Evolutionary conservation across 2,113 vertebrate species (phyloP).

Genomic region (Meleagris gallopavo): DNA sequence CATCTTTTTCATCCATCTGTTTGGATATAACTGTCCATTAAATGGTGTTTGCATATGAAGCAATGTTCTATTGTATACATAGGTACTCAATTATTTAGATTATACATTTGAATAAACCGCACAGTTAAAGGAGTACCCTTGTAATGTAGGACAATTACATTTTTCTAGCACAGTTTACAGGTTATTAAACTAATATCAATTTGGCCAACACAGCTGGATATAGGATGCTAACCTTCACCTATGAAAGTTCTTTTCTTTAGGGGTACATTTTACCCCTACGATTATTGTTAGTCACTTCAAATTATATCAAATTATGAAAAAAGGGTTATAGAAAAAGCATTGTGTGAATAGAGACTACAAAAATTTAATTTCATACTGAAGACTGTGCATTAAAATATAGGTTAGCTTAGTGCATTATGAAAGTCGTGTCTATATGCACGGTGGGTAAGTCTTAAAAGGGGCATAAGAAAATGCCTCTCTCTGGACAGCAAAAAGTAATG

Average conservation of each 20-base stretch:
- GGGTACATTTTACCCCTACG: conserved; percentile 54
- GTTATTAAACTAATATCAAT: conserved; percentile 84
- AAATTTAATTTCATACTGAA: conserved; percentile 52
- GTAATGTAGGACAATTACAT: conserved; percentile 85
- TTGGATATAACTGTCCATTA: conserved; percentile 83
- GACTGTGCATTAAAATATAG: conserved; percentile 57
- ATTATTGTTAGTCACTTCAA: conserved; percentile 70
- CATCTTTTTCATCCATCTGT: conserved; percentile 80
- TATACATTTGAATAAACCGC: conserved; percentile 83
- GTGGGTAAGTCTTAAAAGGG: conserved; percentile 10
- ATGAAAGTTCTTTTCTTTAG: conserved; percentile 67
- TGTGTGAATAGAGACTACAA: conserved; percentile 59
- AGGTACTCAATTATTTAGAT: conserved; percentile 86
- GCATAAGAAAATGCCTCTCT: background rate
- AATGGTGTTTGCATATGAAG: conserved; percentile 81
- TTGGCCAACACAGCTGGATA: conserved; percentile 74
- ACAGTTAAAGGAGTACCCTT: conserved; percentile 76
- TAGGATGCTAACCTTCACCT: conserved; percentile 75
- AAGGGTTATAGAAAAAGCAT: conserved; percentile 58
- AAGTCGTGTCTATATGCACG: background rate
- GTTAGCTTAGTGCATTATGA: conserved; percentile 28
- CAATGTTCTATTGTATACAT: conserved; percentile 79
- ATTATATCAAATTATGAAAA: conserved; percentile 74
- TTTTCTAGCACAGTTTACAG: conserved; percentile 80
- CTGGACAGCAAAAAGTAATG: background rate